Base-by-base conservation (phyloP, 2,113 vertebrate species). In the Casuarius casuarius region DNA sequence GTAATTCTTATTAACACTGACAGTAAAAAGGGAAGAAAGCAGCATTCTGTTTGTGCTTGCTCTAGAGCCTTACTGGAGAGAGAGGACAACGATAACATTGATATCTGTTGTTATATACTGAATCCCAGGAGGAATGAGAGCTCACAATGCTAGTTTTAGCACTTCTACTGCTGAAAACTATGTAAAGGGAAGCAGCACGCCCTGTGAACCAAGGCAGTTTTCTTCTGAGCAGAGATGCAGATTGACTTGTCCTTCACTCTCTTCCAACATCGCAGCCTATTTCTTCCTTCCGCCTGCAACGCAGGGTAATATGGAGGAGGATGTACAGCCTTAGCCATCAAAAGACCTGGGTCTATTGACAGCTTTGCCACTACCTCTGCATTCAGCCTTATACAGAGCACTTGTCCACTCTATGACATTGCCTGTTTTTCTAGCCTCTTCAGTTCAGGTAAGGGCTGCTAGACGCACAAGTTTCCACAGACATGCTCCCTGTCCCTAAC, bases 131-230 rank as follows among this genome's bases (percentile, higher is more conserved):
- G 78, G 44, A 85, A 91, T 5, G 33, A 80, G 51, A 31, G 74
- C 40, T 91, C 58, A 61, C 46, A 92, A 61, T 48, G 26, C 46
- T 75, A 22, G 20, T 73, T 95, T 96, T 96, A 97, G 92, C 87
- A 71, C 63, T 88, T 85, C 35, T 73, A 7, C 94, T 96, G 40
- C 90, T 93, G 82, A 72, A 44, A 91, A 49, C 8, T 9, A 44
- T 9, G 7, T 75, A 59, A 87, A 58, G 23, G 38, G 38, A 63
- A 90, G 29, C 79, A 79, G 26, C 52, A 84, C 58, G 63, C 42
- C 92, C 54, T 94, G 79, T 54, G 87, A 92, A 90, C 7, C 9
- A 67, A 84, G 59, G 42, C 3, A 51, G 7, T 23, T 54, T 85
- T 73, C 58, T 70, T 85, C 44, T 83, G 29, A 85, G 72, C 31